Conservation (phyloP, 2,797 vertebrate genomes). For the Tympanoctomys barrerae region DNA sequence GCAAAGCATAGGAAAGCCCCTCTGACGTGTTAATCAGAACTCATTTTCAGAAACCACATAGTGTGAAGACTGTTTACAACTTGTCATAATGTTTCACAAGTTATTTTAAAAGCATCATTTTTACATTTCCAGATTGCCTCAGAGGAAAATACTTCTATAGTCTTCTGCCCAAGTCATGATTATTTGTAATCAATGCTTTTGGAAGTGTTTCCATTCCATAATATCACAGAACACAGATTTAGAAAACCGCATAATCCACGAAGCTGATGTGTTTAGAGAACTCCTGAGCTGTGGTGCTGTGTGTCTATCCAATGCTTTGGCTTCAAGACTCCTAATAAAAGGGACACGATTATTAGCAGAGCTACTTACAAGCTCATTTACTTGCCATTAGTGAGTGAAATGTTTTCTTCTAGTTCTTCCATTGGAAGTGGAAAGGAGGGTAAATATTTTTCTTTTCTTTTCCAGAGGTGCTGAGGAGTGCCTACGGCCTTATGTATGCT, state of each 20-base stretch:
- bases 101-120: slow-evolving; percentile 70
- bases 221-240: slow-evolving; percentile 57
- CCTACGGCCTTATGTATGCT: not conserved
- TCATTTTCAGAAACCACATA: slow-evolving; percentile 61
- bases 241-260: slow-evolving; percentile 54
- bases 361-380: not conserved
- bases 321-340: slow-evolving; percentile 1
- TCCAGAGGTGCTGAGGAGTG: not conserved
- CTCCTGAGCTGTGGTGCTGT: not conserved
- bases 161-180: slow-evolving; percentile 48
- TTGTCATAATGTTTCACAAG: slow-evolving; percentile 32
- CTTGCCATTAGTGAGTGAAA: not conserved
- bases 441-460: not conserved
- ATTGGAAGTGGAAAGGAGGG: not conserved
- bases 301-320: not conserved
- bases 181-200: slow-evolving; percentile 69
- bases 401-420: not conserved
- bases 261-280: slow-evolving; percentile 43
- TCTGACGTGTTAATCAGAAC: slow-evolving; percentile 13
- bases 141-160: slow-evolving; percentile 52
- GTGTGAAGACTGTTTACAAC: slow-evolving; percentile 56
- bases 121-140: slow-evolving; percentile 22
- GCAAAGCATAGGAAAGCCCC: not conserved
- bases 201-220: slow-evolving; percentile 66
- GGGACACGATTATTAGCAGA: slow-evolving; percentile 10